Conservation (phyloP, 2,113 vertebrate genomes). For the Pomatorhinus ruficollis region DNA sequence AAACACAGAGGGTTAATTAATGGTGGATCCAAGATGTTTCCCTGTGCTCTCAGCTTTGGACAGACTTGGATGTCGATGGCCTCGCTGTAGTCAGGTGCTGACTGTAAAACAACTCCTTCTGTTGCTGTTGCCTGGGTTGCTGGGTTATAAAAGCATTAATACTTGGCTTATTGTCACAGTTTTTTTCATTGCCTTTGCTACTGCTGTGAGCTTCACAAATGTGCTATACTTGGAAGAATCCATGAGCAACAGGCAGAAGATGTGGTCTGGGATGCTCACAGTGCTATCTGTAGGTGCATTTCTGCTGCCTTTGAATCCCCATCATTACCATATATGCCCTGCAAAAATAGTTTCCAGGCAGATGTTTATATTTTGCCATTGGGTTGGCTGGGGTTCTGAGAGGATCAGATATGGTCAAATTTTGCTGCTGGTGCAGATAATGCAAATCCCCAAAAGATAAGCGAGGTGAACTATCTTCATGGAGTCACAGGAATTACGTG, state of each 20-base stretch:
- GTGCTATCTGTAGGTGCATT: background rate
- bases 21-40: background rate
- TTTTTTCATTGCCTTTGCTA: background rate
- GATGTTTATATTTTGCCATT: constrained; percentile 31
- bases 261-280: background rate
- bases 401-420: constrained; percentile 9
- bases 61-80: background rate
- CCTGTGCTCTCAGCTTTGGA: background rate
- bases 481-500: background rate
- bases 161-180: background rate
- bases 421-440: constrained; percentile 40
- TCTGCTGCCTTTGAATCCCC: background rate
- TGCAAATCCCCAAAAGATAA: constrained; percentile 55
- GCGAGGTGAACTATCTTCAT: background rate
- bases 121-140: background rate
- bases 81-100: background rate
- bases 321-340: constrained; percentile 49
- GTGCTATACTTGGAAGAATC: background rate
- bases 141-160: background rate
- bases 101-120: background rate
- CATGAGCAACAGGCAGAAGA: background rate
- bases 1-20: background rate
- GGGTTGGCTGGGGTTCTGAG: background rate
- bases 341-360: background rate
- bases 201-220: background rate